Percentiles rank a stretch among this genome's conserved stretches.
Conservation (phyloP, 2,113 vertebrate species). For the Gymnocephalus cernua region DNA sequence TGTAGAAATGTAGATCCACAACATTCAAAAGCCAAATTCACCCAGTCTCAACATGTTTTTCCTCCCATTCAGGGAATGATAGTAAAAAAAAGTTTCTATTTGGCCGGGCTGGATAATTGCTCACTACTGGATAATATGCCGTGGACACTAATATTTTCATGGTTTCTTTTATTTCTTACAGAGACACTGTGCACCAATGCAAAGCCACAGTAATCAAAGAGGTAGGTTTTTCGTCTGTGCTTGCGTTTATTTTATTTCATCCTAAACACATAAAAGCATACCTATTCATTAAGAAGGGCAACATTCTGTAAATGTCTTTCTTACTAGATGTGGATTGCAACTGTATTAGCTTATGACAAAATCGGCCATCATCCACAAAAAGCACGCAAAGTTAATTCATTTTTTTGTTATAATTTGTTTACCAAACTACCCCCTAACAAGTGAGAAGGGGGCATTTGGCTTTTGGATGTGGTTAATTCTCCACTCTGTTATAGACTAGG, state of each 20-base stretch:
- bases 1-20: neutral
- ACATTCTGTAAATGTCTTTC: neutral
- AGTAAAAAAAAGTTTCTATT: neutral
- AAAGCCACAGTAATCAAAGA: slow-evolving; percentile 4
- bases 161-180: too few species aligned
- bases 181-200: neutral
- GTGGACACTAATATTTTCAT: too few species aligned
- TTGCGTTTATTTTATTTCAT: neutral
- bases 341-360: neutral
- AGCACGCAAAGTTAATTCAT: too few species aligned
- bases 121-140: neutral
- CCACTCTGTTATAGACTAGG: neutral
- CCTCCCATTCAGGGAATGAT: neutral
- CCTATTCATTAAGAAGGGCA: neutral
- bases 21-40: neutral
- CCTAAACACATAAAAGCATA: neutral
- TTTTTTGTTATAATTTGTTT: too few species aligned
- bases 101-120: neutral
- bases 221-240: neutral
- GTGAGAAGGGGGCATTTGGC: neutral
- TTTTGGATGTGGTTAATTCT: neutral
- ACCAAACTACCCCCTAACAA: neutral
- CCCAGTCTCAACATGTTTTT: neutral
- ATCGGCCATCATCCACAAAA: too few species aligned
- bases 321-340: neutral